phyloP scores from a whole-genome alignment of 1,140 invertebrate species.

The Globodera ellingtonae region DNA sequence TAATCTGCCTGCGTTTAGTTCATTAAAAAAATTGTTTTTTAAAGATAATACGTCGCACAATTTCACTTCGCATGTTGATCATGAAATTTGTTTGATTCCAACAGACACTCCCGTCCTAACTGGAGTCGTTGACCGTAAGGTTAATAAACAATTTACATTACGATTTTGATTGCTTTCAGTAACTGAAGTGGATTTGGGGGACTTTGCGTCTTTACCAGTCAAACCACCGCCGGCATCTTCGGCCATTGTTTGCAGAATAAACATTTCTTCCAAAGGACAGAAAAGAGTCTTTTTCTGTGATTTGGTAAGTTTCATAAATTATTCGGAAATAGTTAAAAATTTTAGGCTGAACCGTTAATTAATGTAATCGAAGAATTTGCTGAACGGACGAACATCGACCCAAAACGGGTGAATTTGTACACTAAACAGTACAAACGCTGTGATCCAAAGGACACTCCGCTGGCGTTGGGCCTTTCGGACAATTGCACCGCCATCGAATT shows the following conservation, averaged over 20 bases:
- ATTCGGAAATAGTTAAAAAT: not conserved
- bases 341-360: conserved; percentile 12
- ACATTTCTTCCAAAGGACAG: conserved; percentile 12
- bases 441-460: conserved; percentile 20
- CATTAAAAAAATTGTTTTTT: too few species aligned
- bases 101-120: not conserved
- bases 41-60: not conserved
- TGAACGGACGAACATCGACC: conserved; percentile 18
- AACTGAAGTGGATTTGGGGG: not conserved
- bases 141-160: not conserved
- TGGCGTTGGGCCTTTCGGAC: conserved; percentile 19
- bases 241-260: conserved; percentile 11
- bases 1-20: too few species aligned
- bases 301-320: conserved; percentile 9
- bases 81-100: not conserved
- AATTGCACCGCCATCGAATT: conserved; percentile 6
- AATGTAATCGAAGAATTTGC: conserved; percentile 27
- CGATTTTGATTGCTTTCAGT: not conserved
- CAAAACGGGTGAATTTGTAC: conserved; percentile 12
- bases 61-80: not conserved
- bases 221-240: not conserved
- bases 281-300: conserved; percentile 11
- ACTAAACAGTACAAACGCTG: conserved; percentile 19
- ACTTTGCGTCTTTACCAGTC: not conserved
- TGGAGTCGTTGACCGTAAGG: not conserved